Evolutionary conservation across 2,113 vertebrate genomes (phyloP).

Genomic region (Hippocampus guttulatus): DNA sequence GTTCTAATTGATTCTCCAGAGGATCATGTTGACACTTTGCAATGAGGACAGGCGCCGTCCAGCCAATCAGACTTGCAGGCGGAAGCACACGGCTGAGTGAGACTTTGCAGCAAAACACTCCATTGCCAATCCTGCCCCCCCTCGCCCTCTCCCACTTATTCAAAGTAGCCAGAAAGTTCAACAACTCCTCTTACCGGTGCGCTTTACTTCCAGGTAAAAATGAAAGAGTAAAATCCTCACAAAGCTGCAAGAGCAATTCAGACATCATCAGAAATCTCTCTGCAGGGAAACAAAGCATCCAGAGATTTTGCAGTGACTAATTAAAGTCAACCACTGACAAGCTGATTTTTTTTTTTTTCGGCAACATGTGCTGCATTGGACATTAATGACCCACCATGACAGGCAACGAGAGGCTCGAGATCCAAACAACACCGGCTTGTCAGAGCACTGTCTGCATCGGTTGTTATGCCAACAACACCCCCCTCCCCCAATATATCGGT

Average conservation of each 20-base stretch:
- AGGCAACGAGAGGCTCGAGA: not conserved
- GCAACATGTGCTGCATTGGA: not conserved
- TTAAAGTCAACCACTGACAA: not conserved
- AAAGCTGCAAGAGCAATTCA: not conserved
- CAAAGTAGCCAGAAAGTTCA: not conserved
- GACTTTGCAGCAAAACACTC: constrained; percentile 2
- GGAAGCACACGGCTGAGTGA: constrained; percentile 14
- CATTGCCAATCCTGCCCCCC: not conserved
- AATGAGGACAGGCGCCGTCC: constrained; percentile 13
- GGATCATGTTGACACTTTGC: constrained; percentile 22
- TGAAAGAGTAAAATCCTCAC: not conserved
- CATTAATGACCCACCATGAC: not conserved
- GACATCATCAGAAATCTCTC: not conserved
- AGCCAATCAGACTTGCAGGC: constrained; percentile 29
- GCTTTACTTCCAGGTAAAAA: not conserved
- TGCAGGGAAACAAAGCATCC: not conserved
- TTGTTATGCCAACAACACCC: not conserved
- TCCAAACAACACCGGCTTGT: not conserved
- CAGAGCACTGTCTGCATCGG: not conserved
- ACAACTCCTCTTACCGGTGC: not conserved
- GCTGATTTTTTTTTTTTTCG: not conserved
- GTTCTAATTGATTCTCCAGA: constrained; percentile 58
- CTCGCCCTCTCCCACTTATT: not conserved
- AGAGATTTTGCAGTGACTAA: not conserved
- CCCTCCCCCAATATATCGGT: not conserved